Base-by-base conservation (phyloP, 2,888 invertebrate genomes). In the Drosophila testacea region DNA sequence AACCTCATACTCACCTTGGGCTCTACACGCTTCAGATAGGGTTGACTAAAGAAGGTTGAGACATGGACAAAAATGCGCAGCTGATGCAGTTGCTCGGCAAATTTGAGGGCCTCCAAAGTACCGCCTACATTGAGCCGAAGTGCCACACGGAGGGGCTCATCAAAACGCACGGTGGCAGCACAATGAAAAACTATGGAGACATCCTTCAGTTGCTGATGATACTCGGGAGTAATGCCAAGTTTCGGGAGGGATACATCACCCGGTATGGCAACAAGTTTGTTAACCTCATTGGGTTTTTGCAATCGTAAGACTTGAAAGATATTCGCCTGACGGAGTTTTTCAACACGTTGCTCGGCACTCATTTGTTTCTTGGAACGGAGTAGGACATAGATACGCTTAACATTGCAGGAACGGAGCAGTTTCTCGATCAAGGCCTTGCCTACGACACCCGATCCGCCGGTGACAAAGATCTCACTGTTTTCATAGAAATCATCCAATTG, bases 361-460 rank as follows among this genome's bases (percentile, higher is more conserved):
- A 94, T 93, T 4, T 95, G 95, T 71, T 94, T 95, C 89, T 96
- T 96, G 0, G 94, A 93, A 36, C 98, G 94, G 73, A 98, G 92
- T 47, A 98, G 93, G 6, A 98, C 82, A 91, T 96, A 98, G 69
- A 98, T 95, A 57, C 94, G 94, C 39, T 94, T 94, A 11, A 98
- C 91, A 2, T 95, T 95, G 89, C 97, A 97, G 4, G 96, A 96
- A 81, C 97, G 94, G 4, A 98, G 92, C 4, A 98, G 92, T 91
- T 98, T 98, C 92, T 98, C 98, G 5, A 98, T 94, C 22, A 98
- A 92, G 0, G 96, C 96, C 93, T 98, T 98, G 0, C 98, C 98
- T 91, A 98, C 94, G 88, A 98, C 98, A 93, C 94, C 94, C 28
- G 96, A 96, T 0, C 95, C 96, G 2, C 98, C 98, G 0, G 97